Evolutionary conservation across 2,888 invertebrate genomes (phyloP).

Genomic region (Trimorus sp.): DNA sequence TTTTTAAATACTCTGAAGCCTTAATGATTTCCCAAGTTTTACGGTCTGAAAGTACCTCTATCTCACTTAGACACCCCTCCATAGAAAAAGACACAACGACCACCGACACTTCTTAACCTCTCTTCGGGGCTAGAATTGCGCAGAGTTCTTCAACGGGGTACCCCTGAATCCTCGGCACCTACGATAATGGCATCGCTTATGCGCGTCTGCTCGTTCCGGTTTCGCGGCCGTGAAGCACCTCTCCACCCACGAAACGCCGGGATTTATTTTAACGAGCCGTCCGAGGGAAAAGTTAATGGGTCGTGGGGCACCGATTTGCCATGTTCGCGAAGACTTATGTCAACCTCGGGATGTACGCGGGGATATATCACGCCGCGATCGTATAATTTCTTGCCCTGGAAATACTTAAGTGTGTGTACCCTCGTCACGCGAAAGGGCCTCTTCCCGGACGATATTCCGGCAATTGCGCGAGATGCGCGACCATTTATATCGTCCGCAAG

Average conservation of each 20-base stretch:
- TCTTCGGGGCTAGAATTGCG: too few relatives aligned
- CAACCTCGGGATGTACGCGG: conserved; percentile 57
- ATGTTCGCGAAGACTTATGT: conserved; percentile 56
- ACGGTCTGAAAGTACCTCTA: too few relatives aligned
- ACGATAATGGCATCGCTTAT: conserved; percentile 70
- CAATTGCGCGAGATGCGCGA: conserved; percentile 30
- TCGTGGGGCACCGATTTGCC: conserved; percentile 64
- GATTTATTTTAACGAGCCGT: conserved; percentile 74
- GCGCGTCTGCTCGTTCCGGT: conserved; percentile 61
- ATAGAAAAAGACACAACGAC: too few relatives aligned
- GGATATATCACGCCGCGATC: conserved; percentile 63
- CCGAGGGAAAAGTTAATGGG: conserved; percentile 73
- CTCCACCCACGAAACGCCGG: conserved; percentile 74
- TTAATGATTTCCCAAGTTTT: too few relatives aligned
- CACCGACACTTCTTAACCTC: too few relatives aligned
- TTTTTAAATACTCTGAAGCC: too few relatives aligned
- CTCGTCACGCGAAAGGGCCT: conserved; percentile 34
- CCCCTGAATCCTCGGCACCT: too few relatives aligned
- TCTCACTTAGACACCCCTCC: too few relatives aligned
- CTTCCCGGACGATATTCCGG: conserved; percentile 54
- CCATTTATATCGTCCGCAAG: conserved; percentile 44
- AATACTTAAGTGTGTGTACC: conserved; percentile 49
- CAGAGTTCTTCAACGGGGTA: too few relatives aligned
- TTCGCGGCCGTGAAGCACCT: conserved; percentile 55
- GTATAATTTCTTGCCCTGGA: conserved; percentile 59